Percentiles rank a stretch among this genome's conserved stretches.
Conservation (phyloP, 2,888 invertebrate species). For the Pachycephus smyrnensis region DNA sequence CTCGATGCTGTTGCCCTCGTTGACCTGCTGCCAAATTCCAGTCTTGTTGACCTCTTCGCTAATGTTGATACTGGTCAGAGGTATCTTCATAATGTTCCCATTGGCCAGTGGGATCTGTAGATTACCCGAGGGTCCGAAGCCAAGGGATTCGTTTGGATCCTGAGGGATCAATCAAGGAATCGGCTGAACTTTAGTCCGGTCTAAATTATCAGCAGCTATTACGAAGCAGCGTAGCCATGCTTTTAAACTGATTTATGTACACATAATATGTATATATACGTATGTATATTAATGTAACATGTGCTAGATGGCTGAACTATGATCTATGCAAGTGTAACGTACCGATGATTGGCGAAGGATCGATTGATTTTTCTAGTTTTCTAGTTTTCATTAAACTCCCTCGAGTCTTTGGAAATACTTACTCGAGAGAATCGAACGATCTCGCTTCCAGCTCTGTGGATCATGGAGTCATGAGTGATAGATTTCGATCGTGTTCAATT, state of each 20-base stretch:
- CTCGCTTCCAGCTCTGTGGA: neutral
- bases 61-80: conserved; percentile 86
- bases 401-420: neutral
- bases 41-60: conserved; percentile 94
- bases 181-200: conserved; percentile 20
- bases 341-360: conserved; percentile 49
- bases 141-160: conserved; percentile 59
- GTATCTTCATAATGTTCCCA: conserved; percentile 91
- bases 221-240: conserved; percentile 35
- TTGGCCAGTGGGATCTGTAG: conserved; percentile 89
- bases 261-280: neutral
- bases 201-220: neutral
- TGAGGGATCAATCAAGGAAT: conserved; percentile 35
- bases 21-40: conserved; percentile 94
- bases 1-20: conserved; percentile 74
- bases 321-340: conserved; percentile 37
- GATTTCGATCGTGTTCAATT: neutral
- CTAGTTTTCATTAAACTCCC: neutral
- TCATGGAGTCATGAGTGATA: neutral
- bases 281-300: neutral
- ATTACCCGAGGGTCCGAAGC: conserved; percentile 70
- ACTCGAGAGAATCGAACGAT: neutral
- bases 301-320: neutral
- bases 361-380: neutral
- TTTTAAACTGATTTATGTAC: conserved; percentile 10